Conservation (phyloP, 92 coral and sea anemone genomes). For the Epizoanthus rinbou region DNA sequence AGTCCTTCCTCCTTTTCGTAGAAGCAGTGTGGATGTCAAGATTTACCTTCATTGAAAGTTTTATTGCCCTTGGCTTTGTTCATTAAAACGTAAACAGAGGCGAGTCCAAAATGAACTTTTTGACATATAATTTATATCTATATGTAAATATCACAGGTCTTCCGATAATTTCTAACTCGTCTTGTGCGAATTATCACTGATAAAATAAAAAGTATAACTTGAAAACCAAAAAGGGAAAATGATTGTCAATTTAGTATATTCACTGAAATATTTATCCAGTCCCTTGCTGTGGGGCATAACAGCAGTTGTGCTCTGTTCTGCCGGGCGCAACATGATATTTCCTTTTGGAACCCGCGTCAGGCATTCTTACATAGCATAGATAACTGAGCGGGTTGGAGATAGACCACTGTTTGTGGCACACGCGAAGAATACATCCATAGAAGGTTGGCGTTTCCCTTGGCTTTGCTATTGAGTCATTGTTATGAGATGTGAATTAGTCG, state of each 20-base stretch:
- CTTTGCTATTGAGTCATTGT: neutral
- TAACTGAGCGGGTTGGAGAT: neutral
- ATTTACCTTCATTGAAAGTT: neutral
- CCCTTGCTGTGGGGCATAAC: conserved; percentile 48
- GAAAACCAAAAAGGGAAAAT: conserved; percentile 17
- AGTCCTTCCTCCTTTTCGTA: neutral
- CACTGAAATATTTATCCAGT: conserved; percentile 33
- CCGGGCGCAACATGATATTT: conserved; percentile 49
- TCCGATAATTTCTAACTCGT: conserved; percentile 6
- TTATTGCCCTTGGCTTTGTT: conserved; percentile 21
- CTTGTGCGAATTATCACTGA: neutral
- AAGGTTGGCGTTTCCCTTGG: neutral
- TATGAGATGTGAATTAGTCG: neutral
- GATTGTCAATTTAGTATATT: neutral
- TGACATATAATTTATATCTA: conserved; percentile 7
- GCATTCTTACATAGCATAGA: conserved; percentile 41
- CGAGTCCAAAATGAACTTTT: conserved; percentile 5
- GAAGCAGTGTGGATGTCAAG: neutral
- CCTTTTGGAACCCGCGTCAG: conserved; percentile 37
- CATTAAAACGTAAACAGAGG: conserved; percentile 16
- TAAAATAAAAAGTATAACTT: neutral
- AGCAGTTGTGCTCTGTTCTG: conserved; percentile 41
- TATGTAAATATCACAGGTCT: conserved; percentile 26
- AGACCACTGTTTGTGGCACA: conserved; percentile 1
- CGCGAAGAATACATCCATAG: conserved; percentile 29